These are phyloP conservation scores for Platypus cylindrus DNA, from an alignment of 2,888 invertebrate genomes.

Conservation along the genomic window DNA sequence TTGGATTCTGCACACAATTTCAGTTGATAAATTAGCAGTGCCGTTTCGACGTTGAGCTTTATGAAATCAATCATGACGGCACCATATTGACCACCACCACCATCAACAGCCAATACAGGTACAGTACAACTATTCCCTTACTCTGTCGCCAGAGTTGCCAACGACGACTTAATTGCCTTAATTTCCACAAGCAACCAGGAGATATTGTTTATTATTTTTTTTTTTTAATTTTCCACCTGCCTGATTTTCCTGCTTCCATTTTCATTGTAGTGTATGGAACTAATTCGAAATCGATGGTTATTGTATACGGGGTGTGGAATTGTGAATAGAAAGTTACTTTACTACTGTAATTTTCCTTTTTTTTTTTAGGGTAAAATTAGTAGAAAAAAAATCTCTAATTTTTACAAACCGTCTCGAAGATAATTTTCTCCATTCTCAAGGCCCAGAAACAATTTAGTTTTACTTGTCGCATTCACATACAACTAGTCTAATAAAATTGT, in stretches of 20 bases:
- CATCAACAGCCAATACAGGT: too few species aligned
- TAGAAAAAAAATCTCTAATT: too few species aligned
- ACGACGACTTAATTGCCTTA: constrained; percentile 30
- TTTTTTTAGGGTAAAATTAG: too few species aligned
- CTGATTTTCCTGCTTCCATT: constrained; percentile 5
- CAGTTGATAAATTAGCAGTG: constrained; percentile 25
- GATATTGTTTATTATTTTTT: constrained; percentile 14
- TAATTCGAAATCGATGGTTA: constrained; percentile 12
- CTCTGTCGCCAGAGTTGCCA: too few species aligned
- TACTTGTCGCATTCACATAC: too few species aligned
- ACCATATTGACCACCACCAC: constrained; percentile 30
- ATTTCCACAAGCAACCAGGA: constrained; percentile 24
- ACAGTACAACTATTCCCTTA: too few species aligned
- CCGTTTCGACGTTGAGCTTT: constrained; percentile 25
- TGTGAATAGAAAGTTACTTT: too few species aligned
- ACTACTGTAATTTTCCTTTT: too few species aligned
- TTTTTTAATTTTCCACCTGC: constrained; percentile 17
- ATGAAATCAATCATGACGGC: constrained; percentile 30
- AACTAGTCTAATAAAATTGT: too few species aligned
- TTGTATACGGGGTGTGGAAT: constrained; percentile 1
- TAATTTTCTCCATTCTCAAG: too few species aligned
- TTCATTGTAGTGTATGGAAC: constrained; percentile 6
- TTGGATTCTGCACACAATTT: constrained; percentile 17
- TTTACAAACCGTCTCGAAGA: too few species aligned
- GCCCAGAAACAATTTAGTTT: too few species aligned